Conservation (phyloP, 2,797 vertebrate genomes). For the Selene dorsalis region DNA sequence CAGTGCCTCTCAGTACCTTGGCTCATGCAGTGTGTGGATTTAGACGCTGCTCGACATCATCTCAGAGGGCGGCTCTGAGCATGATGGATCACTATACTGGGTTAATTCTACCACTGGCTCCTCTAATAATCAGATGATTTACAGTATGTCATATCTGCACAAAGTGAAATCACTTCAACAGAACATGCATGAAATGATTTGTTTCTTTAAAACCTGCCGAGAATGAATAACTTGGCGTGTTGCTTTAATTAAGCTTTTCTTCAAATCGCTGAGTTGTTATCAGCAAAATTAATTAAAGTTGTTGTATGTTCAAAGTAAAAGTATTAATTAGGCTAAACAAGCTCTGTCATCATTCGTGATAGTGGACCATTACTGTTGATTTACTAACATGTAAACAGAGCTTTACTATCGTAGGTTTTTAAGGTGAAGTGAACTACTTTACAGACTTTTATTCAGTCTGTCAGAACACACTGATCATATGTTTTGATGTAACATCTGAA, state of each 20-base stretch:
- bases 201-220: background rate
- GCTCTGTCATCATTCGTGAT: background rate
- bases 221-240: background rate
- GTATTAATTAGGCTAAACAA: background rate
- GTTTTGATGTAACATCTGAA: background rate
- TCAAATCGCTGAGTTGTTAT: background rate
- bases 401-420: background rate
- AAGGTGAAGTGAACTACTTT: background rate
- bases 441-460: background rate
- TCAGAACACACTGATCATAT: too few species aligned
- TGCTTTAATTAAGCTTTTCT: background rate
- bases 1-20: background rate
- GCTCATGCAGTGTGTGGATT: background rate
- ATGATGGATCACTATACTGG: background rate
- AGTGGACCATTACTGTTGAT: background rate
- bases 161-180: background rate
- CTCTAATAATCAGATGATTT: background rate
- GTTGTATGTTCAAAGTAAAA: background rate
- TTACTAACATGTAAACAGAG: background rate
- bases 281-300: background rate
- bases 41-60: background rate
- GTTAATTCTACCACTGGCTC: background rate
- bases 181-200: background rate
- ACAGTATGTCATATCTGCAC: background rate
- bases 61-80: constrained; percentile 7